Evolutionary conservation across 2,113 vertebrate species (phyloP).

Genomic region (Callipepla squamata): DNA sequence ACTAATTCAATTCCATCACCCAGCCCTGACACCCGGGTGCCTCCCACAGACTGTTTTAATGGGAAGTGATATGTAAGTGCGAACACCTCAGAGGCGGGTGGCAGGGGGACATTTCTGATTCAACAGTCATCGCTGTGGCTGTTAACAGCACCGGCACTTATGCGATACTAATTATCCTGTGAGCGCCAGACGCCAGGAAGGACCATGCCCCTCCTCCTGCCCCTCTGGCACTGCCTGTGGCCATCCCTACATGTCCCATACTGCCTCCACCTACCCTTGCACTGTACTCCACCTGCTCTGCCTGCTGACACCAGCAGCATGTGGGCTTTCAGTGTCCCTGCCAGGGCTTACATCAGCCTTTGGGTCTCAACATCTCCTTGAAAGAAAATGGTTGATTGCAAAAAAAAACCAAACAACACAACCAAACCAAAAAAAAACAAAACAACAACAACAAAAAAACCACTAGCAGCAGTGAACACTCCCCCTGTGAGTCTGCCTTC

Average conservation of each 20-base stretch:
- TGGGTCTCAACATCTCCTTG: not conserved
- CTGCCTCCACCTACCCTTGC: not conserved
- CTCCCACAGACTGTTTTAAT: constrained; percentile 50
- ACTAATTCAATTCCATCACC: constrained; percentile 52
- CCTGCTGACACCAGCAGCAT: fast-evolving
- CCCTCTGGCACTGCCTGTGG: fast-evolving
- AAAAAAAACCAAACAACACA: not conserved
- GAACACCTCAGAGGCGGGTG: not conserved
- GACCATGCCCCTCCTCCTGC: fast-evolving
- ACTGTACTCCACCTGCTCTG: fast-evolving
- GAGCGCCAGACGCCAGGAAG: not conserved
- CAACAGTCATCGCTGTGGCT: constrained; percentile 24
- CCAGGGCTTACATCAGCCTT: not conserved
- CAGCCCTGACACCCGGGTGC: not conserved
- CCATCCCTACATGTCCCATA: fast-evolving
- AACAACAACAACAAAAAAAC: too few relatives aligned
- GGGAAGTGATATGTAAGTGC: constrained; percentile 33
- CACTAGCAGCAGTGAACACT: not conserved
- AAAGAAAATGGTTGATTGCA: not conserved
- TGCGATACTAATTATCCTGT: constrained; percentile 14
- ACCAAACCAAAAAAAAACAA: too few relatives aligned
- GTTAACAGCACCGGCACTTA: constrained; percentile 57
- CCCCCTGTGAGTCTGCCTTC: not conserved
- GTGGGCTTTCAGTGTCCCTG: fast-evolving
- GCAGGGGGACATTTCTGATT: not conserved